phyloP scores from a whole-genome alignment of 2,888 invertebrate genomes.

The Danaus chrysippus region DNA sequence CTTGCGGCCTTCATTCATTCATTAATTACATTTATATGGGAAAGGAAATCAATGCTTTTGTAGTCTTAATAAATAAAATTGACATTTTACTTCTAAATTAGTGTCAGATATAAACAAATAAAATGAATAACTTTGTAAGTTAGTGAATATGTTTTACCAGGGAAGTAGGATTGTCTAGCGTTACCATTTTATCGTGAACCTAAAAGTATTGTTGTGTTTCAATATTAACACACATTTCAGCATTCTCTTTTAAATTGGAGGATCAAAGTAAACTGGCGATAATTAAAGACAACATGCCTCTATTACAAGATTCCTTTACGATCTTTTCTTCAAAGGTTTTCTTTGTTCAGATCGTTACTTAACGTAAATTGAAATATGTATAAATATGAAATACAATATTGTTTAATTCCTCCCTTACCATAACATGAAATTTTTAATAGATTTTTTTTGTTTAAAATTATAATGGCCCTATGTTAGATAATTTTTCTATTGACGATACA shows the following conservation, averaged over 20 bases:
- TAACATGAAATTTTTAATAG: too few relatives aligned
- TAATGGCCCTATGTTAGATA: too few relatives aligned
- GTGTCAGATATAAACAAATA: too few relatives aligned
- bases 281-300: background rate
- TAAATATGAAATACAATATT: too few relatives aligned
- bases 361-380: background rate
- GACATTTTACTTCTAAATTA: too few relatives aligned
- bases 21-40: too few relatives aligned
- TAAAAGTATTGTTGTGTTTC: slow-evolving; percentile 18
- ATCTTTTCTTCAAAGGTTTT: slow-evolving; percentile 2
- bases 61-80: too few relatives aligned
- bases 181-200: slow-evolving; percentile 21
- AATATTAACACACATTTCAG: slow-evolving; percentile 12
- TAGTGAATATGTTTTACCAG: slow-evolving; percentile 15
- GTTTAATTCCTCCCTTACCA: too few relatives aligned
- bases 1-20: too few relatives aligned
- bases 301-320: background rate
- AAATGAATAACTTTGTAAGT: slow-evolving; percentile 1
- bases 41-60: too few relatives aligned
- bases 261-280: slow-evolving; percentile 16
- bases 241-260: slow-evolving; percentile 10
- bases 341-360: background rate
- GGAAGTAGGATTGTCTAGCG: slow-evolving; percentile 10
- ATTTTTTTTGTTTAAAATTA: too few relatives aligned
- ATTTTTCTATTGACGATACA: too few relatives aligned